A percentile compares a stretch with the other conserved stretches of the same genome.
Evolutionary conservation across 2,888 invertebrate species (phyloP).

Genomic region (Drosophila mercatorum): DNA sequence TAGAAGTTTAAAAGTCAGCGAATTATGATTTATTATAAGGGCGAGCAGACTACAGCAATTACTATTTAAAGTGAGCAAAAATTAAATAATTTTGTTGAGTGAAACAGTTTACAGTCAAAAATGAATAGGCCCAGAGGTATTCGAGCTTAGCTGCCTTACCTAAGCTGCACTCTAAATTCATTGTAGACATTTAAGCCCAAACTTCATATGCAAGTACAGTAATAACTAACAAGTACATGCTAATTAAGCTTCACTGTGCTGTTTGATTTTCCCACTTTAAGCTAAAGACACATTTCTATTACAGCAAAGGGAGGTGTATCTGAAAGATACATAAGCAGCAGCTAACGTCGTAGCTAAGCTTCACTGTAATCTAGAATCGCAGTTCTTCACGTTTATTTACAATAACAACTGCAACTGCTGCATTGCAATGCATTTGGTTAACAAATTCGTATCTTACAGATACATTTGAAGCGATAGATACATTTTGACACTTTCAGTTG

Average conservation of each 20-base stretch:
- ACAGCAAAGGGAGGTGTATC: neutral
- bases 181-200: neutral
- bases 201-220: neutral
- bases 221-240: neutral
- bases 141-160: neutral
- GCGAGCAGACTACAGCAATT: neutral
- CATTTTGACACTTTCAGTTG: conserved; percentile 31
- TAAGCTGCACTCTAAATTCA: neutral
- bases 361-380: conserved; percentile 13
- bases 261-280: too few species aligned
- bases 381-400: conserved; percentile 35
- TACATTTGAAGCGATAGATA: conserved; percentile 27
- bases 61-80: neutral
- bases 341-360: neutral
- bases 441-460: conserved; percentile 30
- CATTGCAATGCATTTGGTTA: neutral
- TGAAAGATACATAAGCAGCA: neutral
- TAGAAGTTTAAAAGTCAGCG: neutral
- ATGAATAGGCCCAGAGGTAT: neutral
- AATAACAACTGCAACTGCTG: conserved; percentile 1
- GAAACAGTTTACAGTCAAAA: too few species aligned
- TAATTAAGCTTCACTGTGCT: neutral
- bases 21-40: neutral
- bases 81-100: too few species aligned
- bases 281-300: neutral